These are phyloP conservation scores for Vulpes ferrilata DNA, from an alignment of 2,113 vertebrate genomes.

Conservation along the genomic window DNA sequence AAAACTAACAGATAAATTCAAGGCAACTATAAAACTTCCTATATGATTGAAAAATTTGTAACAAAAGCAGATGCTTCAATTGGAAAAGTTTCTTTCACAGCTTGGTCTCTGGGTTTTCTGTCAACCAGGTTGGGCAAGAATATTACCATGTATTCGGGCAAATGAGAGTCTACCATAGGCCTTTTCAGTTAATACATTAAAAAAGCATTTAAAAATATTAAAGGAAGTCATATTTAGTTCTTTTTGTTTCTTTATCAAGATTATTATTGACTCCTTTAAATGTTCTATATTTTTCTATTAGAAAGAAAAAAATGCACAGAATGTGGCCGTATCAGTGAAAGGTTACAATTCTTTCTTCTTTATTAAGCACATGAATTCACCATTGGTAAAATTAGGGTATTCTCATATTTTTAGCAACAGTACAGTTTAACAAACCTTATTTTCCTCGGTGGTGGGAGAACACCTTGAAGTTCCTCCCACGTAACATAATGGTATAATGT, in stretches of 20 bases:
- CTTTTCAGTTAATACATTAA: conserved; percentile 29
- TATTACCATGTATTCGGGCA: not conserved
- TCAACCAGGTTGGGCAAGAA: conserved; percentile 60
- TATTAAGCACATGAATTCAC: not conserved
- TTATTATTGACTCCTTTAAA: not conserved
- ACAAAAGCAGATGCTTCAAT: conserved; percentile 61
- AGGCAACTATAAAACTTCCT: conserved; percentile 64
- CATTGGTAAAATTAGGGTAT: not conserved
- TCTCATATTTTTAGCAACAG: not conserved
- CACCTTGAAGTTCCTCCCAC: not conserved
- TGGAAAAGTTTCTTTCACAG: conserved; percentile 57
- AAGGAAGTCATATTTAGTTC: not conserved
- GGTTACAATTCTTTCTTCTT: not conserved
- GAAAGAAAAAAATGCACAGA: not conserved
- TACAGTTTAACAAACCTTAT: not conserved
- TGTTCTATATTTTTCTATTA: not conserved
- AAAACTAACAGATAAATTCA: conserved; percentile 39
- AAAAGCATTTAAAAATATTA: conserved; percentile 50
- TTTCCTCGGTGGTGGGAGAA: not conserved
- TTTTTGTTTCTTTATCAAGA: not conserved
- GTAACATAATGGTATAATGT: not conserved
- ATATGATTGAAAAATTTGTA: conserved; percentile 30
- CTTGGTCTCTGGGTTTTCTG: conserved; percentile 67
- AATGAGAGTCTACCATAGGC: not conserved
- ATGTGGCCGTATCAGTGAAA: not conserved